A percentile compares a stretch with the other conserved stretches of the same genome.
These are phyloP conservation scores for Dromius quadrimaculatus DNA, from an alignment of 2,888 invertebrate genomes.

Conservation along the genomic window DNA sequence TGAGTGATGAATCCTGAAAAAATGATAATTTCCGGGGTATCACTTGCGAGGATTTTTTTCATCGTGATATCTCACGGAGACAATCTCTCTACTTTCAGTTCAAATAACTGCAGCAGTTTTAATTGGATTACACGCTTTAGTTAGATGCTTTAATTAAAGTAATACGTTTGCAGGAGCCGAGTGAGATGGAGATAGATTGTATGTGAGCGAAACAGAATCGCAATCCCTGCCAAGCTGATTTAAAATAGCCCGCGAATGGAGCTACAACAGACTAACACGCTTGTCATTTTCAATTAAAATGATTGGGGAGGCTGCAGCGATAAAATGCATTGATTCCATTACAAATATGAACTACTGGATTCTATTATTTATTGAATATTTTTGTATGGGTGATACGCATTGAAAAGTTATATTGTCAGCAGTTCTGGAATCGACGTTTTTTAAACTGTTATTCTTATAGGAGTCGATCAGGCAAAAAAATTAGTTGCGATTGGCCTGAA, in stretches of 20 bases:
- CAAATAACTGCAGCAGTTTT: constrained; percentile 49
- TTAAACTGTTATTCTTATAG: too few species aligned
- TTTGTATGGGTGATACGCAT: neutral
- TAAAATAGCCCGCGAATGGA: constrained; percentile 7
- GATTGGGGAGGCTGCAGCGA: constrained; percentile 2
- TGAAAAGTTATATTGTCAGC: constrained; percentile 16
- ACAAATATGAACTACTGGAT: constrained; percentile 29
- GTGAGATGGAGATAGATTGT: neutral
- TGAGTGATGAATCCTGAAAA: constrained; percentile 25
- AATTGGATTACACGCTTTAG: constrained; percentile 52
- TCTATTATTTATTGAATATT: constrained; percentile 27
- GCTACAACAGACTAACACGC: constrained; percentile 18
- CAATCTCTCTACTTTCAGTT: neutral
- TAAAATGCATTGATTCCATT: constrained; percentile 19
- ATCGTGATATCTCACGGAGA: constrained; percentile 2
- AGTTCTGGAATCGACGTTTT: too few species aligned
- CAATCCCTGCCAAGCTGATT: constrained; percentile 1
- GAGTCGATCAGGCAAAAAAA: too few species aligned
- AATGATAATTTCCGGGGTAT: constrained; percentile 23
- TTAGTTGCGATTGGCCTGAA: too few species aligned
- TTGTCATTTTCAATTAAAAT: constrained; percentile 47
- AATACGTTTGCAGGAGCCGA: constrained; percentile 40
- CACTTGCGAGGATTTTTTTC: constrained; percentile 7
- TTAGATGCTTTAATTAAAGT: constrained; percentile 50
- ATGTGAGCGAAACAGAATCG: constrained; percentile 34